phyloP scores from a whole-genome alignment of 2,888 invertebrate species.

The Eupithecia dodoneata region DNA sequence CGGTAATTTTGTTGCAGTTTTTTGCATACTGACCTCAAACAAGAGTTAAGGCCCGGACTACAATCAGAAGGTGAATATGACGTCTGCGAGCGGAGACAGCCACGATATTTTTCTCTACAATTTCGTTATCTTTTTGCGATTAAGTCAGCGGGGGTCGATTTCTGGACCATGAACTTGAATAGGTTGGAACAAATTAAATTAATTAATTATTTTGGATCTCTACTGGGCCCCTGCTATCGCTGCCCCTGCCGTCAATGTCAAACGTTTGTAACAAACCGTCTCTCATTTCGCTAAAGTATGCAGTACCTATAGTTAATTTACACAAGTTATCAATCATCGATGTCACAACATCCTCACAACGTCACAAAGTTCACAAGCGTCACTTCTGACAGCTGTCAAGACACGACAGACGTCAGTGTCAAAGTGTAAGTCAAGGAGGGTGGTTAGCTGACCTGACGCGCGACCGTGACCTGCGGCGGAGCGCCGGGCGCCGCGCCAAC shows the following conservation, averaged over 20 bases:
- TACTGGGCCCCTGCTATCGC: too few species aligned
- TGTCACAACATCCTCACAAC: neutral
- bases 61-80: too few species aligned
- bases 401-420: slow-evolving; percentile 11
- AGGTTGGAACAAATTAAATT: too few species aligned
- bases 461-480: slow-evolving; percentile 33
- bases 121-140: too few species aligned
- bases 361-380: neutral
- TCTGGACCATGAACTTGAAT: too few species aligned
- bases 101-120: too few species aligned
- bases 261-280: neutral
- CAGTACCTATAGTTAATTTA: neutral
- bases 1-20: too few species aligned
- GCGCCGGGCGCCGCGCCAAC: slow-evolving; percentile 37
- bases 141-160: too few species aligned
- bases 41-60: too few species aligned
- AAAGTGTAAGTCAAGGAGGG: slow-evolving; percentile 17
- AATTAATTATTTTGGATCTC: too few species aligned
- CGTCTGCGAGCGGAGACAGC: too few species aligned
- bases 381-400: slow-evolving; percentile 5
- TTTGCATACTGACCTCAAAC: too few species aligned
- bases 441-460: slow-evolving; percentile 27
- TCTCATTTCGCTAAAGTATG: neutral
- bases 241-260: neutral
- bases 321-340: neutral